Percentiles rank a stretch among this genome's conserved stretches.
Conservation (phyloP, 2,888 invertebrate genomes). For the Sipha maydis region DNA sequence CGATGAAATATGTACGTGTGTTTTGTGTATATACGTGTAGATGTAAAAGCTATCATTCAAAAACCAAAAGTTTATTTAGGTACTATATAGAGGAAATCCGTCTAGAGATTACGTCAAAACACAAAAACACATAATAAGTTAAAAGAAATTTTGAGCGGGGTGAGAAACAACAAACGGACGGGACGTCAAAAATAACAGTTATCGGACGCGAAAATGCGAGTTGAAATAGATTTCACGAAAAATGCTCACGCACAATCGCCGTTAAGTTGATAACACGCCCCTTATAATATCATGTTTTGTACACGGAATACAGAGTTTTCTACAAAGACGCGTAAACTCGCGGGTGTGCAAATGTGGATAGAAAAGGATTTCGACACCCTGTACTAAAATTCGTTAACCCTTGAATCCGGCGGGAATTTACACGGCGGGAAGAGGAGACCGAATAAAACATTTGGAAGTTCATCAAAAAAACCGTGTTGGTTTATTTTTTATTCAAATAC, state of each 20-base stretch:
- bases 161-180: neutral
- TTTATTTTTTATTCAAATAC: too few relatives aligned
- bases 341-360: too few relatives aligned
- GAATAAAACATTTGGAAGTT: too few relatives aligned
- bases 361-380: too few relatives aligned
- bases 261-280: too few relatives aligned
- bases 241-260: neutral
- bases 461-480: too few relatives aligned
- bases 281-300: too few relatives aligned
- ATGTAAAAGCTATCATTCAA: neutral
- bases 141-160: neutral
- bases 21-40: neutral
- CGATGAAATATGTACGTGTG: neutral
- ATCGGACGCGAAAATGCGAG: neutral
- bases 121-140: neutral
- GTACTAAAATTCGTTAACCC: too few relatives aligned
- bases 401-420: too few relatives aligned
- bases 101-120: neutral
- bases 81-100: neutral
- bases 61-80: neutral
- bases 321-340: too few relatives aligned
- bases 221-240: neutral
- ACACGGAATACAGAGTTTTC: too few relatives aligned
- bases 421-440: too few relatives aligned
- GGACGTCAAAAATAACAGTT: constrained; percentile 1